Evolutionary conservation across 2,113 vertebrate species (phyloP).

Genomic region (Macquaria ambigua): DNA sequence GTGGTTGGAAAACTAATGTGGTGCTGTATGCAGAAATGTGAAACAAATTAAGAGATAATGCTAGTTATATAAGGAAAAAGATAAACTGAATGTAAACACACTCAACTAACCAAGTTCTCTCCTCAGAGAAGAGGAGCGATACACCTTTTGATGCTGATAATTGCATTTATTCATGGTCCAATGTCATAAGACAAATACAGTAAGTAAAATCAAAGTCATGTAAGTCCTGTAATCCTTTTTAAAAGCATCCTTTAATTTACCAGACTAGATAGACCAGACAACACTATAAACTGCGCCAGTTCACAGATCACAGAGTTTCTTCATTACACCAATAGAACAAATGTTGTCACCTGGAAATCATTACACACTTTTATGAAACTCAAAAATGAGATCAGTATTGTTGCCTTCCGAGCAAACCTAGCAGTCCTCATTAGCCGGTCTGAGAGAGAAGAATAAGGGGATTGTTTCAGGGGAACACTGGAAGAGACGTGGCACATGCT

Average conservation of each 20-base stretch:
- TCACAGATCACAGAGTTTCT: not conserved
- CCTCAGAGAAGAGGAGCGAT: not conserved
- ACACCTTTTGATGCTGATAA: not conserved
- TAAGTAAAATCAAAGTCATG: not conserved
- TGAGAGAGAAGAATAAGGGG: slow-evolving; percentile 39
- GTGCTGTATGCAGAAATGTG: not conserved
- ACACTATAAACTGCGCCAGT: not conserved
- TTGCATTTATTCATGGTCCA: not conserved
- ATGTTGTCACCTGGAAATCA: not conserved
- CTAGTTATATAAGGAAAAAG: not conserved
- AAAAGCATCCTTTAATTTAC: not conserved
- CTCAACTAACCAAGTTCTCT: not conserved
- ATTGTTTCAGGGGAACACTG: slow-evolving; percentile 65
- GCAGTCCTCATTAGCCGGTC: not conserved
- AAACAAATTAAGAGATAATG: not conserved
- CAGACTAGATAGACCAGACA: not conserved
- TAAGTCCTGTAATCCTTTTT: not conserved
- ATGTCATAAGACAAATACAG: not conserved
- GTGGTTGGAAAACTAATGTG: not conserved
- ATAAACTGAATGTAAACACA: not conserved
- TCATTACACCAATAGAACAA: not conserved
- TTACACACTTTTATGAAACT: not conserved
- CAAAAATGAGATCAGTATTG: not conserved
- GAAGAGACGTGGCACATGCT: slow-evolving; percentile 83
- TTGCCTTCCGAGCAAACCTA: not conserved